Base-by-base conservation (phyloP, 2,888 invertebrate species). In the Pocota personata region DNA sequence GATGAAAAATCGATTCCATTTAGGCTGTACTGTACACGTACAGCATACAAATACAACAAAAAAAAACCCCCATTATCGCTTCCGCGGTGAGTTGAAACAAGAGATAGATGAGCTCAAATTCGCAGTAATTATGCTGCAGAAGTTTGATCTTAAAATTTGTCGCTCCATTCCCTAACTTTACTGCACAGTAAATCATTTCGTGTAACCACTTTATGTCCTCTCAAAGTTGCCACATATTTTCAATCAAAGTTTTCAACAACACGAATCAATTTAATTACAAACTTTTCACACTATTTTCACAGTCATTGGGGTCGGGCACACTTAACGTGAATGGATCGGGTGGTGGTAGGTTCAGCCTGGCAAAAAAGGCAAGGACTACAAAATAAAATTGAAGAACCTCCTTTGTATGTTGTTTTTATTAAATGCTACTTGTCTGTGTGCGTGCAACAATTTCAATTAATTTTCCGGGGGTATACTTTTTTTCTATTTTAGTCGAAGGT, bases 371-470 rank as follows among this genome's bases (percentile, higher is more conserved):
- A 75, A 64, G 55, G 69, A 78, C 73, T 40, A 16, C 66, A 52
- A 52, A 64, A 64, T 67, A 48, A 78, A 84, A 75, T 75, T 79
- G 84, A 80, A 86, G 64, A 60, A 84, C 57, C 57, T 76, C 71
- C 64, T 69, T 80, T 80, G 75, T 75, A 57, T 80, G 80, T 57
- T 50, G 58, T 58, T 76, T 69, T 60, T 55, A 52, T 80, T 55
- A 76, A 86, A 67, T 52, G 55, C 58, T 76, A 60, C 66, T 66
- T 62, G 79, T 64, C 64, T 71, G 75, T 80, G 71, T 76, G 75
- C 80, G 86, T 86, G 76, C 66, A 76, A 80, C 76, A 80, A 86
- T 86, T 80, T 86, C 80, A 86, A 86, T 86, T 86, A 86, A 86
- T 76, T 86, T 80, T 86, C 80, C 58, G 50, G 78, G 24, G 48